Percentiles rank a stretch among this genome's conserved stretches.
phyloP scores from a whole-genome alignment of 2,888 invertebrate species.

The Calameuta pallipes region DNA sequence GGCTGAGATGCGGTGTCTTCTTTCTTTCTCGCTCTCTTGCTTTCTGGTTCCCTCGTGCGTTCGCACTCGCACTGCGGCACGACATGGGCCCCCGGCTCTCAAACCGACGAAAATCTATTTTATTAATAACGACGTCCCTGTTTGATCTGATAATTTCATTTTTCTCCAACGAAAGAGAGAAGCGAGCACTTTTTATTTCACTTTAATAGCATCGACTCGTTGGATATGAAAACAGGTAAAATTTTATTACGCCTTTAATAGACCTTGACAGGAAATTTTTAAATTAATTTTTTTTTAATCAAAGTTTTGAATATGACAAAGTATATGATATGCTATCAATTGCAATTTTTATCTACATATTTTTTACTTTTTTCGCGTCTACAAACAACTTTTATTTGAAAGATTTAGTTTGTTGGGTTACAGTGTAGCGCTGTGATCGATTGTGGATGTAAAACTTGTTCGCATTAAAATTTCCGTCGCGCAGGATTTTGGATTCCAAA shows the following conservation, averaged over 20 bases:
- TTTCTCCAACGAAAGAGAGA: conserved; percentile 4
- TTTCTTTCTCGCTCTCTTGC: conserved; percentile 35
- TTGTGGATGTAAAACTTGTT: background rate
- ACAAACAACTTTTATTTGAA: background rate
- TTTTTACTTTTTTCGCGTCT: background rate
- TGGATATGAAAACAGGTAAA: background rate
- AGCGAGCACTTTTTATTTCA: background rate
- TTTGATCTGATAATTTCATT: conserved; percentile 56
- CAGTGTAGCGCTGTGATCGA: background rate
- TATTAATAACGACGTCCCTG: conserved; percentile 55
- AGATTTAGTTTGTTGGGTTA: background rate
- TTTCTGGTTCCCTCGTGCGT: conserved; percentile 30
- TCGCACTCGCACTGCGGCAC: conserved; percentile 25
- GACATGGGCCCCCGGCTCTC: background rate
- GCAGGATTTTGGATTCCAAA: background rate
- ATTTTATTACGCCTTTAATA: background rate
- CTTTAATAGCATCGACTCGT: background rate
- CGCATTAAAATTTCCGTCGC: background rate
- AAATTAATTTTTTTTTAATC: background rate
- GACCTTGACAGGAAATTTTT: background rate
- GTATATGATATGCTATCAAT: too few species aligned
- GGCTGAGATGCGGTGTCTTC: conserved; percentile 32
- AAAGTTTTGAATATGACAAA: too few species aligned
- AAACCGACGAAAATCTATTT: conserved; percentile 51
- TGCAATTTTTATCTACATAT: background rate